Conservation (phyloP, 2,888 invertebrate genomes). For the Ommatoiulus sabulosus region DNA sequence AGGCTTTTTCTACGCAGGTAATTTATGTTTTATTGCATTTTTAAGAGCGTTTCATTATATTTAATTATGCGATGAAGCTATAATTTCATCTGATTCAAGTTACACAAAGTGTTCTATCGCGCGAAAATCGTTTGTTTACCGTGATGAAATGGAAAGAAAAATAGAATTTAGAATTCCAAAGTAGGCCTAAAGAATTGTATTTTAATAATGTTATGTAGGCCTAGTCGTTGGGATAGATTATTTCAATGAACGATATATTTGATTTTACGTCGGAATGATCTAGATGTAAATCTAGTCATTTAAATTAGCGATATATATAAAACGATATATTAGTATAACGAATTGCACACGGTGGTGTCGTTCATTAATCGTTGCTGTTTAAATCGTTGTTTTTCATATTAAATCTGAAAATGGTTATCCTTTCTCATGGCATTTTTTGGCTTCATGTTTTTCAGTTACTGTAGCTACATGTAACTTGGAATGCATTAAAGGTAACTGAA, state of each 20-base stretch:
- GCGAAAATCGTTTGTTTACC: neutral
- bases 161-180: neutral
- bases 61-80: neutral
- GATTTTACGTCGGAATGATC: neutral
- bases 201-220: neutral
- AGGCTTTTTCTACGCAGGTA: neutral
- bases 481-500: no score
- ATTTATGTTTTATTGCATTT: neutral
- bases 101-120: neutral
- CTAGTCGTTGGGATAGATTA: neutral
- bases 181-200: constrained; percentile 20
- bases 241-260: neutral
- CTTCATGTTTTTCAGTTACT: no score
- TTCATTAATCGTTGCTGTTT: neutral
- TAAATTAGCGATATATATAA: neutral
- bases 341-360: neutral
- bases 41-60: neutral
- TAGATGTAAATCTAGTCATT: constrained; percentile 27
- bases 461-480: no score
- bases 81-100: neutral
- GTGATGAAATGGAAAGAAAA: neutral
- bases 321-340: constrained; percentile 10
- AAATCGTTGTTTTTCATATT: neutral
- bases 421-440: no score
- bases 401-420: neutral